These are phyloP conservation scores for Watsonalla binaria DNA, from an alignment of 2,888 invertebrate genomes.

Conservation along the genomic window DNA sequence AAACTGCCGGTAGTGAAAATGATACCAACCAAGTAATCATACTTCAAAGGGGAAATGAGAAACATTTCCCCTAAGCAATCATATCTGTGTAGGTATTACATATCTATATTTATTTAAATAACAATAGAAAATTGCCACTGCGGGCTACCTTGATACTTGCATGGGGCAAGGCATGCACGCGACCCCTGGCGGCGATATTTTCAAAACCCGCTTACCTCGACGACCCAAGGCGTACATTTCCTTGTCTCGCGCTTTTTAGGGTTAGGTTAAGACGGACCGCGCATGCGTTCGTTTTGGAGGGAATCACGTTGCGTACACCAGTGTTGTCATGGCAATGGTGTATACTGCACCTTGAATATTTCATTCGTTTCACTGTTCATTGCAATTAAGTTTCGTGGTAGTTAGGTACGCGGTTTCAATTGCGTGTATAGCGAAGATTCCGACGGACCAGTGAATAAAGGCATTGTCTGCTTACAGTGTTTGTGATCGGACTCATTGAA, in stretches of 20 bases:
- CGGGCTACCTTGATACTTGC: conserved; percentile 51
- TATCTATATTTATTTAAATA: conserved; percentile 44
- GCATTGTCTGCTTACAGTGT: conserved; percentile 46
- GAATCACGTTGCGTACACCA: conserved; percentile 56
- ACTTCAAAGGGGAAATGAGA: conserved; percentile 49
- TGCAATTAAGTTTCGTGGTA: conserved; percentile 23
- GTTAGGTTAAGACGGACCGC: conserved; percentile 26
- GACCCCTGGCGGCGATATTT: conserved; percentile 28
- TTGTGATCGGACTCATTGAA: conserved; percentile 33
- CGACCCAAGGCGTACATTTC: conserved; percentile 27
- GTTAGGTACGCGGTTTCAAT: conserved; percentile 35
- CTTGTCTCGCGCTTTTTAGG: conserved; percentile 12
- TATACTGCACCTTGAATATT: conserved; percentile 43
- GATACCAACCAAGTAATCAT: conserved; percentile 34
- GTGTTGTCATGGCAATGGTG: conserved; percentile 60
- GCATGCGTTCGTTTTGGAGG: conserved; percentile 75
- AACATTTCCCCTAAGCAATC: conserved; percentile 42
- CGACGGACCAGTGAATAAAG: conserved; percentile 34
- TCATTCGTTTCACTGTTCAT: conserved; percentile 16
- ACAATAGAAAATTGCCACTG: conserved; percentile 67
- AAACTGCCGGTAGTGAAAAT: conserved; percentile 31
- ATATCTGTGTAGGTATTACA: conserved; percentile 21
- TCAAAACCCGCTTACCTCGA: conserved; percentile 8
- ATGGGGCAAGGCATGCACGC: conserved; percentile 58
- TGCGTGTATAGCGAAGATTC: conserved; percentile 23